Conservation (phyloP, 2,888 invertebrate genomes). For the Drosophila lutescens region DNA sequence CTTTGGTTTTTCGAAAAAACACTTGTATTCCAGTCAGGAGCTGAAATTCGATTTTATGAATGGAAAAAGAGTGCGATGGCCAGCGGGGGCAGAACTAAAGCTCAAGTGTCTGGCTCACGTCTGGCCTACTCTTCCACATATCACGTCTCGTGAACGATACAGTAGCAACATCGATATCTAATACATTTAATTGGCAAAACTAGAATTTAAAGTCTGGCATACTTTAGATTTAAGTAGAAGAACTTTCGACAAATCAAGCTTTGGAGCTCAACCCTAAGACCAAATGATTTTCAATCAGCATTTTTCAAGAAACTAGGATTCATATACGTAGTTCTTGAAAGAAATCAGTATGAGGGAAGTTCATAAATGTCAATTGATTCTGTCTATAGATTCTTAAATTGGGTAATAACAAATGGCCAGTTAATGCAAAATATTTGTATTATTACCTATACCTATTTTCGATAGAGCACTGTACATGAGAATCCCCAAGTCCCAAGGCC, state of each 20-base stretch:
- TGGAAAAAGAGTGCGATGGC: slow-evolving; percentile 33
- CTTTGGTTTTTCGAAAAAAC: slow-evolving; percentile 69
- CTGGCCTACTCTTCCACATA: slow-evolving; percentile 61
- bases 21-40: slow-evolving; percentile 78
- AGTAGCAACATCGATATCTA: slow-evolving; percentile 8
- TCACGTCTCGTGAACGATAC: slow-evolving; percentile 48
- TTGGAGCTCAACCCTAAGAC: neutral
- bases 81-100: slow-evolving; percentile 42
- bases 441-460: no score
- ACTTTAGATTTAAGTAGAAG: neutral
- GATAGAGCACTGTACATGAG: neutral
- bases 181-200: neutral
- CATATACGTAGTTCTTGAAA: no score
- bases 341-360: no score
- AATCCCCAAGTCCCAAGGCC: slow-evolving; percentile 4
- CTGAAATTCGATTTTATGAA: slow-evolving; percentile 41
- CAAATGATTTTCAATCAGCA: no score
- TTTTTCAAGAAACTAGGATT: no score
- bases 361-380: no score
- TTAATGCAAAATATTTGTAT: no score
- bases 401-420: neutral
- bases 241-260: no score
- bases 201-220: neutral
- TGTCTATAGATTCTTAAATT: no score
- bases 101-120: slow-evolving; percentile 62